These are phyloP conservation scores for Phengaris alcon DNA, from an alignment of 2,888 invertebrate species.

Conservation along the genomic window DNA sequence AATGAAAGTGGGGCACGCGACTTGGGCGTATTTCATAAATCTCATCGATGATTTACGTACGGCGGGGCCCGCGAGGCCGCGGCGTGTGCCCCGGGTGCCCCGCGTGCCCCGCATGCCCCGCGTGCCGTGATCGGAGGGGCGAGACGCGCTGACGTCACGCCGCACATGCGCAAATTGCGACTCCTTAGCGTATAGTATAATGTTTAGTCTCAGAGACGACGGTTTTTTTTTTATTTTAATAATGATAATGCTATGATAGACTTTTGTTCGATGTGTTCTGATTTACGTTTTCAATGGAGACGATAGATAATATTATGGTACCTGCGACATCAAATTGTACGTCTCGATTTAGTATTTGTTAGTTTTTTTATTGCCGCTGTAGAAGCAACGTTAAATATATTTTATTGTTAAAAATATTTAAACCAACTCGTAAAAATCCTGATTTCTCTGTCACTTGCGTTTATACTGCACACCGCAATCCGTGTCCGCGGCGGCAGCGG, in stretches of 20 bases:
- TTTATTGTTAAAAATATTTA: background rate
- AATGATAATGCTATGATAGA: background rate
- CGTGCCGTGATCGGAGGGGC: constrained; percentile 43
- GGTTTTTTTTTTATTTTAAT: background rate
- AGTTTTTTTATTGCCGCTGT: too few species aligned
- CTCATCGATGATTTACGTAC: constrained; percentile 46
- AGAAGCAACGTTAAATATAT: background rate
- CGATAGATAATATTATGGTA: too few species aligned
- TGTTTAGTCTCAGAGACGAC: constrained; percentile 45
- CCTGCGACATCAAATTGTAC: too few species aligned
- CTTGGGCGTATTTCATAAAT: constrained; percentile 42
- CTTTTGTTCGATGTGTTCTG: background rate
- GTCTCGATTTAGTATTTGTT: too few species aligned
- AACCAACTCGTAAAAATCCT: background rate
- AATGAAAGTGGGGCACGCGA: constrained; percentile 37
- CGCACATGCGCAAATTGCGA: constrained; percentile 60
- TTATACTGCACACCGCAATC: constrained; percentile 58
- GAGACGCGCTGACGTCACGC: constrained; percentile 68
- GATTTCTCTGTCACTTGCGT: constrained; percentile 43
- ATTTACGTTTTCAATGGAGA: too few species aligned
- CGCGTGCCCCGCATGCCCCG: constrained; percentile 43
- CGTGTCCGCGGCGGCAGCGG: constrained; percentile 60
- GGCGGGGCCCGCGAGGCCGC: constrained; percentile 3
- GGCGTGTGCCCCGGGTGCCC: constrained; percentile 40
- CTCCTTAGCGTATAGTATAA: constrained; percentile 61